Percentiles rank a stretch among this genome's conserved stretches.
Evolutionary conservation across 2,113 vertebrate genomes (phyloP).

Genomic region (Coregonus clupeaformis): DNA sequence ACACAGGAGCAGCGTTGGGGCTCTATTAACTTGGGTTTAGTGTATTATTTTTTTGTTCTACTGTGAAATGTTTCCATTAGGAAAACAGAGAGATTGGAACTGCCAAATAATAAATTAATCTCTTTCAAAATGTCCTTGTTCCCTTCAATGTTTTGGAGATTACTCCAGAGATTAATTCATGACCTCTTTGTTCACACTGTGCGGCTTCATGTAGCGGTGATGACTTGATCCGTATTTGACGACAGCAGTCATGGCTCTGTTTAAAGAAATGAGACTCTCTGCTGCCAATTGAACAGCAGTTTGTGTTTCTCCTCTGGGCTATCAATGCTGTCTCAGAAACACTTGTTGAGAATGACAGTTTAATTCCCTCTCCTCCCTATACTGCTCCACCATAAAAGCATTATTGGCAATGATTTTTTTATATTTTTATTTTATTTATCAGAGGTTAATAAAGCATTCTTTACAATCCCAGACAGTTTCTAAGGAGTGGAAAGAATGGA

Average conservation of each 20-base stretch:
- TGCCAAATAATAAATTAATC: background rate
- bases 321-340: background rate
- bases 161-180: conserved; percentile 6
- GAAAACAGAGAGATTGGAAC: background rate
- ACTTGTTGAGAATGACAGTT: conserved; percentile 50
- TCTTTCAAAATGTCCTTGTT: conserved; percentile 25
- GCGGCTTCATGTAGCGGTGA: conserved; percentile 39
- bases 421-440: conserved; percentile 58
- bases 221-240: conserved; percentile 48
- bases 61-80: conserved; percentile 40
- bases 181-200: background rate
- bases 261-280: conserved; percentile 47
- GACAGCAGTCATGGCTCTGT: conserved; percentile 43
- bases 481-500: conserved; percentile 58
- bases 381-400: conserved; percentile 56
- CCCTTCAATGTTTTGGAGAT: conserved; percentile 1
- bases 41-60: background rate
- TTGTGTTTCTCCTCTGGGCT: conserved; percentile 21
- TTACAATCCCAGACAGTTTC: conserved; percentile 28
- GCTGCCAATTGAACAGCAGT: conserved; percentile 54
- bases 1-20: conserved; percentile 8
- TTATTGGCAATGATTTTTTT: conserved; percentile 60
- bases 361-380: conserved; percentile 44
- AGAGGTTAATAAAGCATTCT: conserved; percentile 55
- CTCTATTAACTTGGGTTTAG: background rate